Percentiles rank a stretch among this genome's conserved stretches.
These are phyloP conservation scores for Mythimna vitellina DNA, from an alignment of 2,888 invertebrate species.

Conservation along the genomic window DNA sequence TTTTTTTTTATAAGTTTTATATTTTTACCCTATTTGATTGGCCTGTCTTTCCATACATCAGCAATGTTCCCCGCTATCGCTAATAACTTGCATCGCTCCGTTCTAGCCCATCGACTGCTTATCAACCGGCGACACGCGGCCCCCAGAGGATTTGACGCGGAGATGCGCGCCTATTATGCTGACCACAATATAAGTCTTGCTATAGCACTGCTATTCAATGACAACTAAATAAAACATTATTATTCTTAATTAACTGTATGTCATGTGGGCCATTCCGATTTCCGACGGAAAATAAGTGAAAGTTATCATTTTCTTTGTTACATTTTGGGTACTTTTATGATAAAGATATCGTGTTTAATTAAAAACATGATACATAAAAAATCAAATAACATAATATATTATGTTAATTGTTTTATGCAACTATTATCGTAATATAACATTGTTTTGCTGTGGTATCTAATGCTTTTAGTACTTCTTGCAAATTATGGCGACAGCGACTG, in stretches of 20 bases:
- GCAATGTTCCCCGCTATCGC: constrained; percentile 55
- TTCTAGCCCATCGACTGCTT: constrained; percentile 80
- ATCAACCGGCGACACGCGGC: constrained; percentile 86
- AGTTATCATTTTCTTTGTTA: too few relatives aligned
- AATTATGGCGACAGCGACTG: too few relatives aligned
- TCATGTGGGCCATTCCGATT: not conserved
- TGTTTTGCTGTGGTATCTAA: not conserved
- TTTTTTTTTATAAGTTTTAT: too few relatives aligned
- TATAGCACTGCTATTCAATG: constrained; percentile 41
- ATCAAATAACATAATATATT: too few relatives aligned
- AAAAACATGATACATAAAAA: too few relatives aligned
- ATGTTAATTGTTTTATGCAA: too few relatives aligned
- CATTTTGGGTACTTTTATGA: too few relatives aligned
- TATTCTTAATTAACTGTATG: constrained; percentile 24
- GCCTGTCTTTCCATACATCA: not conserved
- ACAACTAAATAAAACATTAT: constrained; percentile 37
- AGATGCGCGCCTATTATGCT: constrained; percentile 81
- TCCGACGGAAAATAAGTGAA: not conserved
- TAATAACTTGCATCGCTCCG: constrained; percentile 57
- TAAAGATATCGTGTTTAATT: too few relatives aligned
- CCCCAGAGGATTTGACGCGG: constrained; percentile 83
- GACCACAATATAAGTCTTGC: constrained; percentile 67
- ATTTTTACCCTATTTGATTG: too few relatives aligned
- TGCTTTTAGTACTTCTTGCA: not conserved
- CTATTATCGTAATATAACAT: not conserved